phyloP scores from a whole-genome alignment of 2,888 invertebrate genomes.

The Ophion ventricosus region DNA sequence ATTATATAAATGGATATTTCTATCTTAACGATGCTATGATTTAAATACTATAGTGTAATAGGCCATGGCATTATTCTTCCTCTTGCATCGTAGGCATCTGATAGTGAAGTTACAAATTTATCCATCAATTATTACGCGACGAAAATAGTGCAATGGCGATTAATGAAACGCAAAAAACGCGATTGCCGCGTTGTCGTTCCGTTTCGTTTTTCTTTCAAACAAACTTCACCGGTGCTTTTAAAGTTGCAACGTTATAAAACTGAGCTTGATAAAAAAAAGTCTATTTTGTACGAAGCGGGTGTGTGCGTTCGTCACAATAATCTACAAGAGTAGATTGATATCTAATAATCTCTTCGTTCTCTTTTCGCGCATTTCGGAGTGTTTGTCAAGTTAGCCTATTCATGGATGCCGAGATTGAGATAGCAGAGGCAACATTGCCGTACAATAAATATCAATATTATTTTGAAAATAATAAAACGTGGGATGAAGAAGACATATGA shows the following conservation, averaged over 20 bases:
- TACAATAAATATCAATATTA: slow-evolving; percentile 70
- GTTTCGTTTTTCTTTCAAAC: background rate
- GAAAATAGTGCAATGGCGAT: background rate
- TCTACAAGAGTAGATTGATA: slow-evolving; percentile 7
- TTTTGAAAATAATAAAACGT: slow-evolving; percentile 68
- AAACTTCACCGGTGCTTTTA: background rate
- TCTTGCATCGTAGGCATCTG: slow-evolving; percentile 72
- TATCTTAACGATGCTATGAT: slow-evolving; percentile 67
- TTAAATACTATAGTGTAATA: slow-evolving; percentile 75
- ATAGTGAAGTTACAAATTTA: slow-evolving; percentile 56
- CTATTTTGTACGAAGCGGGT: background rate
- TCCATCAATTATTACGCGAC: slow-evolving; percentile 6
- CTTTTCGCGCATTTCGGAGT: slow-evolving; percentile 42
- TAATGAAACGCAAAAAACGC: background rate
- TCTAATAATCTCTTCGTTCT: background rate
- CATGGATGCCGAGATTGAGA: slow-evolving; percentile 70
- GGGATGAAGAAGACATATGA: no score
- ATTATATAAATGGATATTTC: slow-evolving; percentile 43
- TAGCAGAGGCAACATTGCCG: slow-evolving; percentile 73
- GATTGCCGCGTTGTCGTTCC: background rate
- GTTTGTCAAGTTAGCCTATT: slow-evolving; percentile 70
- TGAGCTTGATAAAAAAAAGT: slow-evolving; percentile 14
- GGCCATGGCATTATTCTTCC: slow-evolving; percentile 78
- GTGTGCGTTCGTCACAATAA: slow-evolving; percentile 12
- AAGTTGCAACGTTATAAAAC: background rate